A percentile compares a stretch with the other conserved stretches of the same genome.
Conservation (phyloP, 2,888 invertebrate species). For the Scaptomyza caliginosa region DNA sequence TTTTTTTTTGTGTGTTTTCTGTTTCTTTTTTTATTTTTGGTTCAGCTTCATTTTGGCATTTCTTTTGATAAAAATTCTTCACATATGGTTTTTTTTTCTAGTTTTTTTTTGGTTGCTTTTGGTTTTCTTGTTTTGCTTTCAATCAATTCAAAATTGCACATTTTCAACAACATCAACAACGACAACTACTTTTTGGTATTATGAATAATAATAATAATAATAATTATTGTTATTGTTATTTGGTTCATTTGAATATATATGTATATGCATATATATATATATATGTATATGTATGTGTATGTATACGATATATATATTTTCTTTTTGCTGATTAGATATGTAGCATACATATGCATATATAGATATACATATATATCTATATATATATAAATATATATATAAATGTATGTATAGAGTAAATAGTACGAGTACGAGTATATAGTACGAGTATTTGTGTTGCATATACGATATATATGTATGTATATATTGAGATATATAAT, state of each 20-base stretch:
- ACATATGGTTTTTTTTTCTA: slow-evolving; percentile 33
- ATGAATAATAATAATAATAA: slow-evolving; percentile 66
- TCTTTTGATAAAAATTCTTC: slow-evolving; percentile 60
- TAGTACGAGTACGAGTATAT: slow-evolving; percentile 39
- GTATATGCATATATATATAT: slow-evolving; percentile 20
- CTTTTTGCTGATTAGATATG: slow-evolving; percentile 19
- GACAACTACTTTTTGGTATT: slow-evolving; percentile 82
- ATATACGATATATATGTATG: slow-evolving; percentile 19
- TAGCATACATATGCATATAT: slow-evolving; percentile 27
- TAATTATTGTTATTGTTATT: slow-evolving; percentile 60
- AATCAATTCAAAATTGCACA: slow-evolving; percentile 81
- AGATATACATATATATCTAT: slow-evolving; percentile 30
- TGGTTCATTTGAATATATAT: slow-evolving; percentile 55
- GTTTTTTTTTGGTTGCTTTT: slow-evolving; percentile 28
- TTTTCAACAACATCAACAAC: slow-evolving; percentile 84
- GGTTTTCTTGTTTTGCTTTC: slow-evolving; percentile 60
- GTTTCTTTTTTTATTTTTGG: slow-evolving; percentile 47
- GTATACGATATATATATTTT: slow-evolving; percentile 13
- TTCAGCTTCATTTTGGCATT: slow-evolving; percentile 62
- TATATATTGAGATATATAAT: slow-evolving; percentile 24
- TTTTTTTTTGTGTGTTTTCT: too few relatives aligned
- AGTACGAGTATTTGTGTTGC: slow-evolving; percentile 35
- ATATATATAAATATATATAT: slow-evolving; percentile 37
- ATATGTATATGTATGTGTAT: slow-evolving; percentile 8
- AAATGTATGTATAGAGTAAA: slow-evolving; percentile 38